These are phyloP conservation scores for Elaphurus davidianus DNA, from an alignment of 2,113 vertebrate species.

Conservation along the genomic window DNA sequence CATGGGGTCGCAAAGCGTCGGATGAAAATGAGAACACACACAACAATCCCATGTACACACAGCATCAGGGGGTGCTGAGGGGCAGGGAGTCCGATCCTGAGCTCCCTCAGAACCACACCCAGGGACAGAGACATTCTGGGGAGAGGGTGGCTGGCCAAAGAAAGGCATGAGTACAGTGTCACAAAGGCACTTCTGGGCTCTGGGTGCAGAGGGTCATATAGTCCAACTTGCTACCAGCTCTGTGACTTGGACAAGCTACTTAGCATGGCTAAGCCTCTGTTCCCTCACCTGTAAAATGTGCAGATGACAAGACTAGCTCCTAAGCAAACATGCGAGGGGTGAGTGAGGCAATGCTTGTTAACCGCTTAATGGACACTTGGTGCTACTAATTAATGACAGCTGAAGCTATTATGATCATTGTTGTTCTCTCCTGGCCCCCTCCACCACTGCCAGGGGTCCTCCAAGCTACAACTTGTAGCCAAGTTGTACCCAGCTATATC, in stretches of 20 bases:
- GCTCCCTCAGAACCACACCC: neutral
- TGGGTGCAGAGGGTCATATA: neutral
- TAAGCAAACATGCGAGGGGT: neutral
- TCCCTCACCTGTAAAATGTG: neutral
- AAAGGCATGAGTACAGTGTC: neutral
- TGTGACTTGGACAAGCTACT: neutral
- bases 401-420: neutral
- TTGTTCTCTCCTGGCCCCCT: neutral
- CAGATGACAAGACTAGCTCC: neutral
- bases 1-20: neutral
- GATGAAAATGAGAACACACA: neutral
- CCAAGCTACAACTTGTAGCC: neutral
- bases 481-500: neutral
- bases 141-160: neutral
- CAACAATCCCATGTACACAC: neutral
- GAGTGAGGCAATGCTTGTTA: neutral
- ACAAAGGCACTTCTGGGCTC: neutral
- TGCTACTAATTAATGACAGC: neutral
- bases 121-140: neutral
- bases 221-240: neutral
- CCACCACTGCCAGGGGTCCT: neutral
- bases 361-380: neutral
- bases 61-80: neutral
- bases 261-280: neutral
- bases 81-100: neutral